These are phyloP conservation scores for Temnothorax curvispinosus DNA, from an alignment of 1,140 invertebrate species.

Conservation along the genomic window DNA sequence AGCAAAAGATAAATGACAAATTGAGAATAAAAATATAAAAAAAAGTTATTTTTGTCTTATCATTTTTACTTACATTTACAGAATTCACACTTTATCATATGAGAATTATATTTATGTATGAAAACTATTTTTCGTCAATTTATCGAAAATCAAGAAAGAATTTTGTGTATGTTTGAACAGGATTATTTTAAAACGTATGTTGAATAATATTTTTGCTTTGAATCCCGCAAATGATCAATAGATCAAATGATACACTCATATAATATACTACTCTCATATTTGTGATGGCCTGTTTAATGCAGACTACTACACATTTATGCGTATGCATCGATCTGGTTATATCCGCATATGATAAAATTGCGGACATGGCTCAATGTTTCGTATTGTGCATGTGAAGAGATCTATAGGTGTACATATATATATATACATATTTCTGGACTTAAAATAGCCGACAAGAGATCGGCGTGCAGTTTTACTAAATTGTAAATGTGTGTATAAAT, in stretches of 20 bases:
- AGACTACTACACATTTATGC: not conserved
- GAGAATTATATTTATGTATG: not conserved
- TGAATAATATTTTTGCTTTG: not conserved
- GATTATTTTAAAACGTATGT: not conserved
- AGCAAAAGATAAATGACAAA: not conserved
- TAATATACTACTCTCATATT: not conserved
- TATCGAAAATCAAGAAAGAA: not conserved
- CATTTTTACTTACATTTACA: not conserved
- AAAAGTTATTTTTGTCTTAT: not conserved
- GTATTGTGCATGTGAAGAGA: not conserved
- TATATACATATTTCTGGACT: too few species aligned
- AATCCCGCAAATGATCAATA: slow-evolving; percentile 8
- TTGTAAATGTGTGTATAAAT: too few species aligned
- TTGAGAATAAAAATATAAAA: not conserved
- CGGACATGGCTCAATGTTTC: not conserved
- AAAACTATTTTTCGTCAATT: not conserved
- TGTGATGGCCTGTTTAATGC: not conserved
- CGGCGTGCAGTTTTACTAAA: too few species aligned
- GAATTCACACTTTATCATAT: not conserved
- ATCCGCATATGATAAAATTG: not conserved
- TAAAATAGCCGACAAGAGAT: too few species aligned
- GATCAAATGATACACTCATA: not conserved
- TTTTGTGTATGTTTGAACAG: not conserved
- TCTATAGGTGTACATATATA: not conserved
- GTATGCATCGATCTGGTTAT: not conserved